A percentile compares a stretch with the other conserved stretches of the same genome.
Conservation (phyloP, 2,113 vertebrate genomes). For the Panthera leo region DNA sequence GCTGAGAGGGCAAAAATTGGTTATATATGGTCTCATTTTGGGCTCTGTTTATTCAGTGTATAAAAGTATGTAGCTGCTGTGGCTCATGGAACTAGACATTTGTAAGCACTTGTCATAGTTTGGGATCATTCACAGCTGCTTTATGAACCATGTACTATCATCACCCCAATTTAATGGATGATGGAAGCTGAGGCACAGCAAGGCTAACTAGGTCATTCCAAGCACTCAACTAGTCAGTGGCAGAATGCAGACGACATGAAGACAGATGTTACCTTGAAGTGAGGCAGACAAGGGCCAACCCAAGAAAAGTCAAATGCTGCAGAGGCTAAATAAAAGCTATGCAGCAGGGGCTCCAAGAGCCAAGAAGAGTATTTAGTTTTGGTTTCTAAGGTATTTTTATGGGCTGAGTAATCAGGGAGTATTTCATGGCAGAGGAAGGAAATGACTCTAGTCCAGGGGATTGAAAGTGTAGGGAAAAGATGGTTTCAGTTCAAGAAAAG, state of each 20-base stretch:
- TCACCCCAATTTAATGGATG: neutral
- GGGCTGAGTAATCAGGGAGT: neutral
- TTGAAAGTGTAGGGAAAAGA: neutral
- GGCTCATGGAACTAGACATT: neutral
- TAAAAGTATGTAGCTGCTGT: neutral
- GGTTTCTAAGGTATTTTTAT: neutral
- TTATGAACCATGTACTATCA: accelerated
- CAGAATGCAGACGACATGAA: neutral
- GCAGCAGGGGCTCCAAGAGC: neutral
- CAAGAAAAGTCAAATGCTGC: neutral
- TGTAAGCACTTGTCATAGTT: neutral
- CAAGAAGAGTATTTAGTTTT: neutral
- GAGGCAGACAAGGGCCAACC: neutral
- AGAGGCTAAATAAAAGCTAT: neutral
- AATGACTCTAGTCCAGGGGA: neutral
- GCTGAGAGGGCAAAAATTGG: neutral
- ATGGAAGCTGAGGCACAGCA: no score
- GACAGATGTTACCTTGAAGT: neutral
- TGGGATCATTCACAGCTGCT: neutral
- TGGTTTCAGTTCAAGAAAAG: neutral
- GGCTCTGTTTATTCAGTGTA: neutral
- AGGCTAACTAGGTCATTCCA: neutral
- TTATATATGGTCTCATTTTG: no score
- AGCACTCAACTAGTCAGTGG: neutral
- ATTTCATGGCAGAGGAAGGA: neutral